Percentiles rank a stretch among this genome's conserved stretches.
Evolutionary conservation across 2,888 invertebrate species (phyloP).

Genomic region (Parnassius mnemosyne): DNA sequence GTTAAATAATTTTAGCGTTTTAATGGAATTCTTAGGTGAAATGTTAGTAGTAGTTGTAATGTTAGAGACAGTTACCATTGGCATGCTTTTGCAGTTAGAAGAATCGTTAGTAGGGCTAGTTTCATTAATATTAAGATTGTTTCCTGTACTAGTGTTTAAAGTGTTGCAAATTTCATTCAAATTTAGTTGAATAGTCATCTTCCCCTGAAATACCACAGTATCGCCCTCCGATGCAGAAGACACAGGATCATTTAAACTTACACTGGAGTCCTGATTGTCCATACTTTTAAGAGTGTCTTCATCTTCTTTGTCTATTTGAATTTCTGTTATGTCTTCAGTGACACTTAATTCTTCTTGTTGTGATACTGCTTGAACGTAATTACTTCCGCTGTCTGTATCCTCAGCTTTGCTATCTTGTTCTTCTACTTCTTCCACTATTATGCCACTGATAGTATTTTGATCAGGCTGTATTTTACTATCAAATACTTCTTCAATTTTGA

Average conservation of each 20-base stretch:
- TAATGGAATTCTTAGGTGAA: constrained; percentile 76
- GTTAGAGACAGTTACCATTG: constrained; percentile 80
- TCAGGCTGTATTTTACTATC: constrained; percentile 44
- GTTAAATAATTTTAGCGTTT: constrained; percentile 61
- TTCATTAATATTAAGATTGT: constrained; percentile 55
- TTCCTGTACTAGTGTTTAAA: constrained; percentile 70
- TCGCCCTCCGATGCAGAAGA: constrained; percentile 73
- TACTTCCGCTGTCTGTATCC: constrained; percentile 67
- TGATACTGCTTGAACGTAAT: constrained; percentile 68
- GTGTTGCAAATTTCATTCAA: constrained; percentile 77
- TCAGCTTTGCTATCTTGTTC: constrained; percentile 65
- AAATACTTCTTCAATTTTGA: constrained; percentile 48
- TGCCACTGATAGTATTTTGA: constrained; percentile 54
- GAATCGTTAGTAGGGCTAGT: constrained; percentile 50
- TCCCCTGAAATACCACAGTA: constrained; percentile 77
- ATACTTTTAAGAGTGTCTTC: constrained; percentile 78
- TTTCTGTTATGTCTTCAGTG: constrained; percentile 71
- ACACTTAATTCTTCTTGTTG: constrained; percentile 69
- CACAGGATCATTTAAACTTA: constrained; percentile 76
- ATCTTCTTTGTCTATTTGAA: constrained; percentile 75
- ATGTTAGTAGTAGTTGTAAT: constrained; percentile 78
- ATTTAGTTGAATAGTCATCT: constrained; percentile 78
- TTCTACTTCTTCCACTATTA: constrained; percentile 71
- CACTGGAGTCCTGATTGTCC: constrained; percentile 78
- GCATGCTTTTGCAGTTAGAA: constrained; percentile 74